phyloP scores from a whole-genome alignment of 1,140 invertebrate species.

The Pachypeltis micranthus region DNA sequence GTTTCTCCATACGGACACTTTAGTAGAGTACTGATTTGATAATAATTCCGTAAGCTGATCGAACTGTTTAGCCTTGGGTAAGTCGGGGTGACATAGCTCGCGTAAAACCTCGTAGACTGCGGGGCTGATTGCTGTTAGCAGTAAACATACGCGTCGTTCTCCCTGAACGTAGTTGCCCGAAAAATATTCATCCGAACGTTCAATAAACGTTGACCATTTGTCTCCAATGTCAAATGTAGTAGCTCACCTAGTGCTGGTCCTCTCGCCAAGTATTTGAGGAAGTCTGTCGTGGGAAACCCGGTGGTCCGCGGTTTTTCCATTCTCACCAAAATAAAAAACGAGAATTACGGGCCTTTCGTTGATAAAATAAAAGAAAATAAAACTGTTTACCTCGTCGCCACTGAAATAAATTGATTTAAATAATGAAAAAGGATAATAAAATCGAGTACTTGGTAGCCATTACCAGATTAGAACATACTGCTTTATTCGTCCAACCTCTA shows the following conservation, averaged over 20 bases:
- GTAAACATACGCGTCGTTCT: background rate
- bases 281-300: no score
- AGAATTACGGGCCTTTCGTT: no score
- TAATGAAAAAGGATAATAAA: no score
- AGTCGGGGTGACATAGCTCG: background rate
- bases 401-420: no score
- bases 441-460: no score
- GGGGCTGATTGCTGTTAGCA: background rate
- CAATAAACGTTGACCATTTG: constrained; percentile 5
- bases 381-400: no score
- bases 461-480: no score
- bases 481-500: no score
- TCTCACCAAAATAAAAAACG: no score
- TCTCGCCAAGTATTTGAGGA: background rate
- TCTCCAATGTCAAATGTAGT: background rate
- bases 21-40: background rate
- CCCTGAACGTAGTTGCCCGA: background rate
- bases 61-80: background rate
- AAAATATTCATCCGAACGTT: background rate
- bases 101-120: background rate
- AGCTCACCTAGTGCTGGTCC: background rate
- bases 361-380: no score
- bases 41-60: background rate
- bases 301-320: no score
- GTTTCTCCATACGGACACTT: background rate